Percentiles rank a stretch among this genome's conserved stretches.
Conservation (phyloP, 2,888 invertebrate genomes). For the Mellilla xanthometata region DNA sequence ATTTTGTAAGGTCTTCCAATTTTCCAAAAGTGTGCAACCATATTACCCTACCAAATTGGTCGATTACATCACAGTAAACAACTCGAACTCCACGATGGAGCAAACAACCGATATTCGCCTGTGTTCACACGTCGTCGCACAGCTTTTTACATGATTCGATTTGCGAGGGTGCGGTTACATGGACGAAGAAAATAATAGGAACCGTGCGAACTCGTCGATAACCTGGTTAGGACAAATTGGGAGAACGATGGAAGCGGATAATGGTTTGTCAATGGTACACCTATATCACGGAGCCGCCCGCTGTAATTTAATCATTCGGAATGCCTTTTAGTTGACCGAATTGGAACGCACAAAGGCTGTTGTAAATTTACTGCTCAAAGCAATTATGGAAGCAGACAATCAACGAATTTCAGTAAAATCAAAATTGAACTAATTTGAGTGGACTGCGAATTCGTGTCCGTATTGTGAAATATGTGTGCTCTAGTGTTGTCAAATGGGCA, state of each 20-base stretch:
- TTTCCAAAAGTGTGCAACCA: slow-evolving; percentile 5
- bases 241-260: slow-evolving; percentile 6
- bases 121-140: slow-evolving; percentile 11
- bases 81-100: slow-evolving; percentile 5
- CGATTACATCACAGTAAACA: slow-evolving; percentile 19
- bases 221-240: slow-evolving; percentile 10
- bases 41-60: slow-evolving; percentile 18
- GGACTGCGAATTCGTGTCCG: neutral
- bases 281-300: slow-evolving; percentile 5
- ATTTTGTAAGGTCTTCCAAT: slow-evolving; percentile 5
- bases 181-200: slow-evolving; percentile 12
- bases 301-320: slow-evolving; percentile 6
- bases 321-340: slow-evolving; percentile 3
- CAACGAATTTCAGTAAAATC: neutral
- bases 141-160: slow-evolving; percentile 19
- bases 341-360: slow-evolving; percentile 4
- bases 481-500: too few species aligned
- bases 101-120: slow-evolving; percentile 5
- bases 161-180: slow-evolving; percentile 9
- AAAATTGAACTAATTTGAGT: neutral
- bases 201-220: slow-evolving; percentile 9
- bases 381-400: neutral
- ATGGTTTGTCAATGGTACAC: slow-evolving; percentile 14
- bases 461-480: neutral
- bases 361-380: slow-evolving; percentile 2